Evolutionary conservation across 2,113 vertebrate genomes (phyloP), one percentile per base, ranked within the genome.

Genomic region (Tonatia bakeri): DNA sequence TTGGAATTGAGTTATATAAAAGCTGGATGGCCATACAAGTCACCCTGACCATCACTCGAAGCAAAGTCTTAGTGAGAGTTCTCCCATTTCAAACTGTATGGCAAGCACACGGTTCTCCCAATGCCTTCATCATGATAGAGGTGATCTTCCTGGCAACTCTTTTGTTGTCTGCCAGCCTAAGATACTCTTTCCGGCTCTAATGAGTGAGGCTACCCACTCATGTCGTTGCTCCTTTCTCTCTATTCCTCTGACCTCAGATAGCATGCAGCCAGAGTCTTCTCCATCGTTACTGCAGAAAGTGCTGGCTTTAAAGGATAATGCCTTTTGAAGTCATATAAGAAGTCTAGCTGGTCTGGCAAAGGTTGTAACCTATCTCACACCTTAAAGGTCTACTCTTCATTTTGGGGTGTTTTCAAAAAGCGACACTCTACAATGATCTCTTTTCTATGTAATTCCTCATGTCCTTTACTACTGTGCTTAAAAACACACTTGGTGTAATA

Each of bases 321-420:
- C 9, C 75, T 97, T 83, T 95, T 93, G 72, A 81, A 93, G 33
- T 94, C 96, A 95, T 93, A 36, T 72, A 91, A 98, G 96, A 86
- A 94, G 92, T 91, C 89, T 70, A 93, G 61, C 36, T 97, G 90
- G 77, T 89, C 73, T 80, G 40, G 81, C 59, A 90, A 98, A 97
- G 73, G 92, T 54, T 98, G 84, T 73, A 96, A 92, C n/a, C 77
- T 96, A 92, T 96, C 94, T 87, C 94, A 96, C 56, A 96, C 79
- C 20, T 17, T 95, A 96, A 97, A 95, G 91, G 77, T 87, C 84
- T 94, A 40, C 80, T 97, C 59, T 77, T 91, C 96, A 6, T 96
- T 98, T 90, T 72, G 61, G 47, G 59, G 92, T 88, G 50, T 97
- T 87, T 94, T 94, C 79, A 77, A 91, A 92, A 90, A 97, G 40